Evolutionary conservation across 1,140 invertebrate species (phyloP).

Genomic region (Heliconius hewitsoni): DNA sequence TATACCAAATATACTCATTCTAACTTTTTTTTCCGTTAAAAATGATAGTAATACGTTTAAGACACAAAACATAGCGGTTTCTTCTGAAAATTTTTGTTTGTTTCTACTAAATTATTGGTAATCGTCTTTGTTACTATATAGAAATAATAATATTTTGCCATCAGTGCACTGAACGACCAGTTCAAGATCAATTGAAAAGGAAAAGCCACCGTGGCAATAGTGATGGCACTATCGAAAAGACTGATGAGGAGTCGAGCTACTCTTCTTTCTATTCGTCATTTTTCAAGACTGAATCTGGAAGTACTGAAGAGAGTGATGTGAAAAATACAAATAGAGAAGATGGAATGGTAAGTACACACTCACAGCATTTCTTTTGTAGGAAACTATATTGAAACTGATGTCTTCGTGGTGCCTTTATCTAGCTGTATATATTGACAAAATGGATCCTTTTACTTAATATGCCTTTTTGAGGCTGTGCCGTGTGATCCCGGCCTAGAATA

Average conservation of each 20-base stretch:
- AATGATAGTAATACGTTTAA: neutral
- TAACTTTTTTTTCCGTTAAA: too few species aligned
- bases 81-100: neutral
- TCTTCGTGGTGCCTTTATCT: too few species aligned
- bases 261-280: conserved; percentile 82
- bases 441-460: too few species aligned
- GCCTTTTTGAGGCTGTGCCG: too few species aligned
- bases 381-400: too few species aligned
- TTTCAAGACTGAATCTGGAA: conserved; percentile 80
- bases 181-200: conserved; percentile 13
- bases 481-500: too few species aligned
- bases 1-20: too few species aligned
- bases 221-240: conserved; percentile 54
- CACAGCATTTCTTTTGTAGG: neutral
- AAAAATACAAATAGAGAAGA: conserved; percentile 42
- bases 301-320: conserved; percentile 59
- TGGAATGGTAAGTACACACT: conserved; percentile 33
- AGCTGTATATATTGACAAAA: too few species aligned
- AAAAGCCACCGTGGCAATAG: conserved; percentile 38
- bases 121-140: neutral
- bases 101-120: neutral
- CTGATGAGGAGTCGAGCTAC: conserved; percentile 80
- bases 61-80: neutral
- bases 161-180: conserved; percentile 46
- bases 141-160: conserved; percentile 33